These are phyloP conservation scores for Daboia siamensis DNA, from an alignment of 2,113 vertebrate species.

Conservation along the genomic window DNA sequence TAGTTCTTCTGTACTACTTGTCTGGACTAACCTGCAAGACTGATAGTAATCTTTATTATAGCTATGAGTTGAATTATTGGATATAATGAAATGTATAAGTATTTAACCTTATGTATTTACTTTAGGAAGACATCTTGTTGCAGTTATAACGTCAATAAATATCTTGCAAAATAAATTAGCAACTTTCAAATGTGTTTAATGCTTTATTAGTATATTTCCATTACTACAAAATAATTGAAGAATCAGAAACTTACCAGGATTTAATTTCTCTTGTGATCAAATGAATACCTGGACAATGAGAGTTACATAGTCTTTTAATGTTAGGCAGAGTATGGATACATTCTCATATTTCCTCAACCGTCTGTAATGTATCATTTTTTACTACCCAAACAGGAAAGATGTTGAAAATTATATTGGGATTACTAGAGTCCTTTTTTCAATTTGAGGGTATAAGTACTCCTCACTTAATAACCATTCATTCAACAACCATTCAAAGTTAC, in stretches of 20 bases:
- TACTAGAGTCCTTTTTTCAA: not conserved
- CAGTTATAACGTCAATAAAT: not conserved
- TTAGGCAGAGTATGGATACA: not conserved
- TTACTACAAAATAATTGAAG: not conserved
- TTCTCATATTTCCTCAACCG: not conserved
- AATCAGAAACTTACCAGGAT: not conserved
- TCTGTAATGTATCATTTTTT: not conserved
- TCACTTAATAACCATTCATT: not conserved
- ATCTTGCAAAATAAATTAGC: not conserved
- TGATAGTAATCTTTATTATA: not conserved
- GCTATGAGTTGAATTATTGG: not conserved
- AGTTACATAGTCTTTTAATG: not conserved
- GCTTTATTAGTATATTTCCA: not conserved
- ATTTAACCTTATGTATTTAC: not conserved
- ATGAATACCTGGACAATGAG: not conserved
- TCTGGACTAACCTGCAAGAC: not conserved
- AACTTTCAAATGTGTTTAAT: not conserved
- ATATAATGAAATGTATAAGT: not conserved
- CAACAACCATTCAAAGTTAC: not conserved
- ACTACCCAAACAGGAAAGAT: not conserved
- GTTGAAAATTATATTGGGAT: not conserved
- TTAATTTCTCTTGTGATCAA: not conserved
- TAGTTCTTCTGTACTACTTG: not conserved
- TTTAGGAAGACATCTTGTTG: not conserved
- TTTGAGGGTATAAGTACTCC: not conserved